These are phyloP conservation scores for Megastigmus dorsalis DNA, from an alignment of 2,888 invertebrate genomes.

Conservation along the genomic window DNA sequence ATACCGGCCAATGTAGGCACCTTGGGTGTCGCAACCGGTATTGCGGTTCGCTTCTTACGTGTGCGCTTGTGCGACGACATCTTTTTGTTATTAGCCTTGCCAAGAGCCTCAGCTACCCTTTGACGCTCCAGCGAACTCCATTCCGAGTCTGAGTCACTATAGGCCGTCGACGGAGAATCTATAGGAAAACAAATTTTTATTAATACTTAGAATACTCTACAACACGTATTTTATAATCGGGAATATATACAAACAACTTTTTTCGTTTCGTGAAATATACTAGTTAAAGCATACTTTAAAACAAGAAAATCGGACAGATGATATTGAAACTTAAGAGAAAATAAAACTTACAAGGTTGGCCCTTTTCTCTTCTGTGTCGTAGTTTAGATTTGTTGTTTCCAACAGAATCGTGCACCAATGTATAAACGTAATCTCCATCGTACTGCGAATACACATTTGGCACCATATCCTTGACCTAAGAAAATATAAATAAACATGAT, in stretches of 20 bases:
- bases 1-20: constrained; percentile 82
- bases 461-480: constrained; percentile 78
- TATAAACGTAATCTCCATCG: constrained; percentile 81
- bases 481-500: not conserved
- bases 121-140: constrained; percentile 85
- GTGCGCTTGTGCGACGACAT: constrained; percentile 83
- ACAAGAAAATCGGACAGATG: constrained; percentile 18
- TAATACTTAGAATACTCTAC: constrained; percentile 27
- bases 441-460: constrained; percentile 76
- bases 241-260: no score
- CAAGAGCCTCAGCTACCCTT: constrained; percentile 77
- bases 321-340: constrained; percentile 10
- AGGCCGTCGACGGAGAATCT: constrained; percentile 76
- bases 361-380: constrained; percentile 80
- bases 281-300: no score
- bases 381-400: constrained; percentile 78
- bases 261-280: no score
- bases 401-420: constrained; percentile 81
- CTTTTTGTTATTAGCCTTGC: constrained; percentile 82
- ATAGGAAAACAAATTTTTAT: not conserved
- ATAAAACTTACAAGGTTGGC: constrained; percentile 76
- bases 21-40: constrained; percentile 90
- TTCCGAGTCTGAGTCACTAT: constrained; percentile 94
- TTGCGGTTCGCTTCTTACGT: constrained; percentile 84
- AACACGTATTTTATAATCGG: no score